A percentile compares a stretch with the other conserved stretches of the same genome.
phyloP scores from a whole-genome alignment of 1,140 invertebrate genomes.

The Metopolophium dirhodum region DNA sequence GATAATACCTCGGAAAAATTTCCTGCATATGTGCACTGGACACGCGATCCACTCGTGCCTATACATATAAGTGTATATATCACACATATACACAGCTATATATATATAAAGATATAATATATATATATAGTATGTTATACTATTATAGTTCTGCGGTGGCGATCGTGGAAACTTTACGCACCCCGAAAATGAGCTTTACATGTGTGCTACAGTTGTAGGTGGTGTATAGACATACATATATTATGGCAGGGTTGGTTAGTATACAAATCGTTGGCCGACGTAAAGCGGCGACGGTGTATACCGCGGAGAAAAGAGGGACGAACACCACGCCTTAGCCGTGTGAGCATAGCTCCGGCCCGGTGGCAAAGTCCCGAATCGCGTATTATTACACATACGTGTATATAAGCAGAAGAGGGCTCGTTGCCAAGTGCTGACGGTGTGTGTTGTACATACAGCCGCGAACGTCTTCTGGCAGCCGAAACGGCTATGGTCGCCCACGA shows the following conservation, averaged over 20 bases:
- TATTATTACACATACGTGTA: background rate
- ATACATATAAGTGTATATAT: too few species aligned
- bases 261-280: slow-evolving; percentile 2
- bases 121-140: background rate
- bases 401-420: slow-evolving; percentile 1
- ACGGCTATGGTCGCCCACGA: background rate
- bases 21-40: too few species aligned
- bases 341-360: background rate
- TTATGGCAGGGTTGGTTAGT: background rate
- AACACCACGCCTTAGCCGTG: slow-evolving; percentile 50
- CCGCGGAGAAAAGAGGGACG: background rate
- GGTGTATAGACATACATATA: too few species aligned
- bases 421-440: slow-evolving; percentile 41
- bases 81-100: too few species aligned
- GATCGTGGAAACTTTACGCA: background rate
- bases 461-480: slow-evolving; percentile 20
- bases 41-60: too few species aligned
- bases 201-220: background rate
- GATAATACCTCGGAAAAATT: background rate
- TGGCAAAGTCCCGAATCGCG: background rate
- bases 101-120: too few species aligned
- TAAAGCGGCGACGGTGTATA: background rate
- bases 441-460: too few species aligned
- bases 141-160: background rate
- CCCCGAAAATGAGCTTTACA: background rate